Percentiles rank a stretch among this genome's conserved stretches.
These are phyloP conservation scores for Gobiocypris rarus DNA, from an alignment of 2,113 vertebrate genomes.

Conservation along the genomic window DNA sequence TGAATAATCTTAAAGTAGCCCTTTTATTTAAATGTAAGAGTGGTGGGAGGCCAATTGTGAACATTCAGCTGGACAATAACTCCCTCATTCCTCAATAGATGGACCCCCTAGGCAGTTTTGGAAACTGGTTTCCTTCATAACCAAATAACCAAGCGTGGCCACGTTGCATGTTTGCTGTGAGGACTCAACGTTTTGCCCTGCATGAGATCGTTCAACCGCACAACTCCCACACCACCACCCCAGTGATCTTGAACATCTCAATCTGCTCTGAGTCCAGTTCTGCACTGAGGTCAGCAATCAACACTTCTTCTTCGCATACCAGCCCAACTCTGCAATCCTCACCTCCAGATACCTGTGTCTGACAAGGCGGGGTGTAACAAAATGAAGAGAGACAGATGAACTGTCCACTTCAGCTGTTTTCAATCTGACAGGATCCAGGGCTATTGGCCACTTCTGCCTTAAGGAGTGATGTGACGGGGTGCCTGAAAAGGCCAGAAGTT, in stretches of 20 bases:
- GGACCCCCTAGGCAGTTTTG: background rate
- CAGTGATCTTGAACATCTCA: background rate
- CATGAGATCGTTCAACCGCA: background rate
- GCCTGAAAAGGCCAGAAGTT: conserved; percentile 3
- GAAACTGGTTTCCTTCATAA: conserved; percentile 25
- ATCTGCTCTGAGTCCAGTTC: conserved; percentile 8
- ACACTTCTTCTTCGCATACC: conserved; percentile 51
- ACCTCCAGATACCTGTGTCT: conserved; percentile 49
- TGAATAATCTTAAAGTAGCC: background rate
- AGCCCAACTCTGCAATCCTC: conserved; percentile 38
- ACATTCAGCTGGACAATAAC: background rate
- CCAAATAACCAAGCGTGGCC: background rate
- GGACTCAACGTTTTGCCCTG: background rate
- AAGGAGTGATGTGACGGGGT: background rate
- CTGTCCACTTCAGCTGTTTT: conserved; percentile 37
- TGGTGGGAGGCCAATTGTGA: background rate
- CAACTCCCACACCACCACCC: conserved; percentile 34
- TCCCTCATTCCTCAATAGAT: conserved; percentile 1
- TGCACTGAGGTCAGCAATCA: background rate
- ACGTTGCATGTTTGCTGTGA: background rate
- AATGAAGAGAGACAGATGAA: conserved; percentile 48
- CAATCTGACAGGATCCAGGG: conserved; percentile 46
- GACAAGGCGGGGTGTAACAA: background rate
- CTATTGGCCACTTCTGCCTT: conserved; percentile 13
- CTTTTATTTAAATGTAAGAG: background rate